phyloP scores from a whole-genome alignment of 2,888 invertebrate genomes.

The Ornithoptera alexandrae region DNA sequence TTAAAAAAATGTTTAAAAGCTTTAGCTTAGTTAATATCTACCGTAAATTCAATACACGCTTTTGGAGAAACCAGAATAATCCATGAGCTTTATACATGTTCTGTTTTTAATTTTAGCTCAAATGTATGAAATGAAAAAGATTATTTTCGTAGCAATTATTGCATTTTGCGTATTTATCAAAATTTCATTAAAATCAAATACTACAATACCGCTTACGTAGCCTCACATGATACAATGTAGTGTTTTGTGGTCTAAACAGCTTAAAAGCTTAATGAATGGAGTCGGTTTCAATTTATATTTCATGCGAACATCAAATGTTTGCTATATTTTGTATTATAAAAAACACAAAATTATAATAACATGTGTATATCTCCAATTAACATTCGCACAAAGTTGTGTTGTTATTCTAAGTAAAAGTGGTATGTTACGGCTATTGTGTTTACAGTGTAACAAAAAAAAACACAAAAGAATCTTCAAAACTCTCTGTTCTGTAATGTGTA shows the following conservation, averaged over 20 bases:
- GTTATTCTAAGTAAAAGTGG: too few species aligned
- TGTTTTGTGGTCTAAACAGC: constrained; percentile 6
- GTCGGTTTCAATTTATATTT: constrained; percentile 16
- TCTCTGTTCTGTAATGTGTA: too few species aligned
- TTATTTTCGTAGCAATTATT: too few species aligned
- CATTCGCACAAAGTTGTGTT: not conserved
- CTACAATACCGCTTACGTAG: constrained; percentile 4
- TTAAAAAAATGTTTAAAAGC: too few species aligned
- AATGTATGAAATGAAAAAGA: not conserved
- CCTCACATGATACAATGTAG: constrained; percentile 6
- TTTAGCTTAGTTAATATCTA: too few species aligned
- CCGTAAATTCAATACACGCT: too few species aligned
- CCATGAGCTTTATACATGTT: too few species aligned
- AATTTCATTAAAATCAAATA: not conserved
- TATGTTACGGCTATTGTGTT: too few species aligned
- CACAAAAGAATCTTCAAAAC: too few species aligned
- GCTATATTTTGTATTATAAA: constrained; percentile 1
- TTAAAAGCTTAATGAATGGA: constrained; percentile 20
- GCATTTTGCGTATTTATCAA: not conserved
- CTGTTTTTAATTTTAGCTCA: too few species aligned
- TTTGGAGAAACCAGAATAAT: too few species aligned
- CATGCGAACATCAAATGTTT: not conserved
- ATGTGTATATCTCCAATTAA: not conserved
- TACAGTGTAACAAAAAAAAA: too few species aligned
- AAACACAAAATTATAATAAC: not conserved